Conservation (phyloP, 2,888 invertebrate species). For the Pollenia griseotomentosa region DNA sequence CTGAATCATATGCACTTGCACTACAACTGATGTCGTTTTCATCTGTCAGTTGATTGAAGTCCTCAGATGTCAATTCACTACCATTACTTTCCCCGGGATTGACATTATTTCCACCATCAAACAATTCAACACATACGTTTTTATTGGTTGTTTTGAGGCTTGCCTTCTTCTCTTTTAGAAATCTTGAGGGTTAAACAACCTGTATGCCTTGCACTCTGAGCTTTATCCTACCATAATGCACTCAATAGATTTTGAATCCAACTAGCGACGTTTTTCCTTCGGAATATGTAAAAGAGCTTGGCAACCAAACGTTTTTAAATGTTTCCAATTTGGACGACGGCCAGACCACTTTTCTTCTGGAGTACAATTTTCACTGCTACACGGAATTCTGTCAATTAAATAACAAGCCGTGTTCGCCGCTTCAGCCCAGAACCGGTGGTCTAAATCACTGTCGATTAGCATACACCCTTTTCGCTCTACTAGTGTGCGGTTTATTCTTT, state of each 20-base stretch:
- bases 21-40: too few relatives aligned
- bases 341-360: conserved; percentile 70
- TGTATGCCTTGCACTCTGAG: conserved; percentile 60
- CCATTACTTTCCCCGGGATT: not conserved
- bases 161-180: not conserved
- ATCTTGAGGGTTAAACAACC: conserved; percentile 35
- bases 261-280: conserved; percentile 59
- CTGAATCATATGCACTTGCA: not conserved
- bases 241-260: conserved; percentile 55
- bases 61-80: conserved; percentile 48
- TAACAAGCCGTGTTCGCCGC: conserved; percentile 63
- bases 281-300: conserved; percentile 66
- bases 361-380: conserved; percentile 42
- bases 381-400: conserved; percentile 64
- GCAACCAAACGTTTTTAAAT: conserved; percentile 68
- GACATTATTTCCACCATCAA: too few relatives aligned
- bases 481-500: not conserved
- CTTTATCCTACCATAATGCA: conserved; percentile 69
- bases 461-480: conserved; percentile 48
- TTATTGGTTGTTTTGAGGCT: not conserved
- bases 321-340: conserved; percentile 51
- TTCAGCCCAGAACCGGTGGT: conserved; percentile 64
- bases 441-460: conserved; percentile 39
- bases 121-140: too few relatives aligned
- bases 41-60: not conserved